Percentiles rank a stretch among this genome's conserved stretches.
These are phyloP conservation scores for Hyposoter dolosus DNA, from an alignment of 2,888 invertebrate species.

Conservation along the genomic window DNA sequence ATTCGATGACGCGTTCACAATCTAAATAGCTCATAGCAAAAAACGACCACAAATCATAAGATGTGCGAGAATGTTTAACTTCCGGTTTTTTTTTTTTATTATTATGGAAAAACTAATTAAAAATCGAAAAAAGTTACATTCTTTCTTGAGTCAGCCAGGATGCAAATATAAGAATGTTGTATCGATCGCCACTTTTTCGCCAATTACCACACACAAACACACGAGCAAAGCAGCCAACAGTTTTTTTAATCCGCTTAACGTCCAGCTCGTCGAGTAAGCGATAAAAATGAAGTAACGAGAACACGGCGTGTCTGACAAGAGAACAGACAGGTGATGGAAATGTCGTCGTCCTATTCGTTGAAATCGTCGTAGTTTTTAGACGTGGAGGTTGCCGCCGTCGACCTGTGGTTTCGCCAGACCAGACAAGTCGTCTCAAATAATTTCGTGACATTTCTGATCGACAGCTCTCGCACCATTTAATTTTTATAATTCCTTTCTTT, in stretches of 20 bases:
- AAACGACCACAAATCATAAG: background rate
- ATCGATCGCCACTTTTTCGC: slow-evolving; percentile 41
- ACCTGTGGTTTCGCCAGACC: slow-evolving; percentile 13
- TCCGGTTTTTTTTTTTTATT: background rate
- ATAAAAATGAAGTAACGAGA: slow-evolving; percentile 65
- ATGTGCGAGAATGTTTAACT: no score
- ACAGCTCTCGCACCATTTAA: slow-evolving; percentile 19
- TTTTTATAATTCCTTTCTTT: slow-evolving; percentile 19
- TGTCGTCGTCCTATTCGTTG: slow-evolving; percentile 66
- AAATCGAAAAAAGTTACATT: background rate
- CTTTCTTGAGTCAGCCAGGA: background rate
- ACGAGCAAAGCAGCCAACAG: background rate
- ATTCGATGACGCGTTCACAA: background rate
- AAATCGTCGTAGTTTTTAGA: slow-evolving; percentile 37
- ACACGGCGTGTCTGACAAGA: slow-evolving; percentile 48
- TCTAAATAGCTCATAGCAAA: background rate
- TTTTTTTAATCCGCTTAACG: slow-evolving; percentile 61
- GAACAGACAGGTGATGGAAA: slow-evolving; percentile 80
- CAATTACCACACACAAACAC: slow-evolving; percentile 57
- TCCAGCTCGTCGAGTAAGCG: slow-evolving; percentile 36
- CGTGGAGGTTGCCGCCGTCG: slow-evolving; percentile 35
- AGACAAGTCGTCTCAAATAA: slow-evolving; percentile 23
- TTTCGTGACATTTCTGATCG: slow-evolving; percentile 40
- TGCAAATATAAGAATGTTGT: slow-evolving; percentile 21
- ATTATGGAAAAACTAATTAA: background rate